Conservation (phyloP, 2,888 invertebrate species). For the Aquatica leii region DNA sequence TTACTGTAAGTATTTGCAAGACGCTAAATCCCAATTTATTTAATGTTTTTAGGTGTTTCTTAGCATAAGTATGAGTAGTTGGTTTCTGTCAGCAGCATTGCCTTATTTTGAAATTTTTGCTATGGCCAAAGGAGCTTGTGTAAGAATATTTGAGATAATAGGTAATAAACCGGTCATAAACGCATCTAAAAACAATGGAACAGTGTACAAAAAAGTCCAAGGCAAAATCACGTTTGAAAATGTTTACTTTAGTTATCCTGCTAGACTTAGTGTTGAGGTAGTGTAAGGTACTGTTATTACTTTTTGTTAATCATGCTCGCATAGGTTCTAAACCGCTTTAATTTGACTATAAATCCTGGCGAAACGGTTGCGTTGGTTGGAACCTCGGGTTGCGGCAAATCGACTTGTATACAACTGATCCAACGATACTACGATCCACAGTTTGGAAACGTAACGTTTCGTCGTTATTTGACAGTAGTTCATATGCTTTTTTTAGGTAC, state of each 20-base stretch:
- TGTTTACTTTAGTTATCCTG: constrained; percentile 83
- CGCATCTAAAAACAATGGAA: constrained; percentile 70
- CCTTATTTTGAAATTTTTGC: constrained; percentile 79
- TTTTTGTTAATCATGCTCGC: not conserved
- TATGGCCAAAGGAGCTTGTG: constrained; percentile 80
- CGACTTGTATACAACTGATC: too few species aligned
- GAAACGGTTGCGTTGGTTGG: too few species aligned
- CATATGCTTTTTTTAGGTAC: too few species aligned
- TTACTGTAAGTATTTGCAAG: too few species aligned
- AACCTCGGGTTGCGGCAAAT: constrained; percentile 69
- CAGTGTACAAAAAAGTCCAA: constrained; percentile 64
- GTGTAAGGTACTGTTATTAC: constrained; percentile 47
- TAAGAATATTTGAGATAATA: constrained; percentile 78
- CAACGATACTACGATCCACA: constrained; percentile 76
- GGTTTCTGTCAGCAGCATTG: too few species aligned
- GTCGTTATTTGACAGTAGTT: too few species aligned
- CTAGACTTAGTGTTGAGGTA: constrained; percentile 77
- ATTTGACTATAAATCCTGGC: too few species aligned
- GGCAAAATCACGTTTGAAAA: constrained; percentile 77
- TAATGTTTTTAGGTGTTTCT: too few species aligned
- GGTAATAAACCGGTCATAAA: constrained; percentile 79
- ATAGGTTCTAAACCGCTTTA: too few species aligned
- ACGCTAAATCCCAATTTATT: too few species aligned
- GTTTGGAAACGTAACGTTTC: constrained; percentile 72
- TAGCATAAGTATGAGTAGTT: too few species aligned